Evolutionary conservation across 2,888 invertebrate species (phyloP), one percentile per base, ranked within the genome.

Genomic region (Callinectes sapidus): DNA sequence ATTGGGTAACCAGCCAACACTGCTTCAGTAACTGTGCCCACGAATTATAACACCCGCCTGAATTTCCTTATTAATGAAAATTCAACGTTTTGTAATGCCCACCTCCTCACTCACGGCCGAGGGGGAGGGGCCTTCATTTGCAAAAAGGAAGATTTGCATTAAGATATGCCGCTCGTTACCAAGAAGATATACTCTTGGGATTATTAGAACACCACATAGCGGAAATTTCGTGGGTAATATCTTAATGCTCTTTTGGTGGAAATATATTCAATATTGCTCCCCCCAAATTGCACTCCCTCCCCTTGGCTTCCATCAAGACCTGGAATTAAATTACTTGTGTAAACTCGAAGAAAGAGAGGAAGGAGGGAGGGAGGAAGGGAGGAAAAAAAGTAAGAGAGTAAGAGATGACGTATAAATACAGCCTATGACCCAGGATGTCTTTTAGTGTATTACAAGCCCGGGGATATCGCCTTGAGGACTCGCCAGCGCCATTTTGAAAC

Each of bases 21-120:
- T 39, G 28, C 81, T 90, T n/a, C 55, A 35, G 54, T 89, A 89
- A 77, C 89, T 66, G 39, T 39, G 66, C 39, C 89, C 23, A 14
- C 61, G 32, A 85, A 39, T 55, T 85, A 90, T 90, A 86, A 55
- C 55, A 48, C 90, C 61, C 86, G n/a, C 39, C 90, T 71, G 71
- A 86, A 90, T 85, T 90, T 90, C 85, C 90, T 86, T 85, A 90
- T 90, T 90, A 90, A 86, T 86, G 86, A 90, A 90, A 90, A 86
- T 86, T 90, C 28, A 61, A 86, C 90, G 23, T 86, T 90, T 87
- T 55, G 61, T 54, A 42, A 90, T 48, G 61, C 89, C n/a, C 48
- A 8, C 61, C 42, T 54, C 77, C 81, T 81, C 81, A 81, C 81
- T 81, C 81, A 81, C 35, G 14, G 35, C 35, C 32, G 28, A 88